These are phyloP conservation scores for Yponomeuta cagnagella DNA, from an alignment of 2,888 invertebrate genomes.

Conservation along the genomic window DNA sequence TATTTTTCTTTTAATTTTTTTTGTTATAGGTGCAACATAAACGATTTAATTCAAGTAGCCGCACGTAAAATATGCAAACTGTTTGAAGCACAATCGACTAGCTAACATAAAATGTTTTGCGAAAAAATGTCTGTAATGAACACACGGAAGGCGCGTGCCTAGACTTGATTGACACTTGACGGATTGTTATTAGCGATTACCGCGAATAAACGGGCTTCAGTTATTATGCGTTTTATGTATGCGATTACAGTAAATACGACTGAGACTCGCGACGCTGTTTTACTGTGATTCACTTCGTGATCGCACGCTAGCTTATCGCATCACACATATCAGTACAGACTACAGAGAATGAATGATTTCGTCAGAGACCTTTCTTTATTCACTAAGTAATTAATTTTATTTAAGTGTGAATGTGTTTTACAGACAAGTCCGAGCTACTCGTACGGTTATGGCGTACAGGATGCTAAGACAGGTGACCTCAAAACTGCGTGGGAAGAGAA, in stretches of 20 bases:
- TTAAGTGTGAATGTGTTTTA: slow-evolving; percentile 25
- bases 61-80: too few relatives aligned
- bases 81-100: too few relatives aligned
- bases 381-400: too few relatives aligned
- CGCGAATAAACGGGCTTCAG: not conserved
- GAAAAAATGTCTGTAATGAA: not conserved
- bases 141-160: slow-evolving; percentile 3
- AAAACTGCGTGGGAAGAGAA: slow-evolving; percentile 79
- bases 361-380: too few relatives aligned
- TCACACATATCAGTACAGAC: slow-evolving; percentile 41
- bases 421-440: slow-evolving; percentile 76
- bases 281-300: not conserved
- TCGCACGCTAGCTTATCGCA: slow-evolving; percentile 53
- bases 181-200: not conserved
- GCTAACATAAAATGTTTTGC: not conserved
- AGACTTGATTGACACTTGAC: slow-evolving; percentile 28
- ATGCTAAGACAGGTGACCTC: slow-evolving; percentile 75
- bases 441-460: slow-evolving; percentile 78
- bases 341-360: slow-evolving; percentile 7
- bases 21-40: too few relatives aligned
- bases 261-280: not conserved
- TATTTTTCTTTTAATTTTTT: too few relatives aligned
- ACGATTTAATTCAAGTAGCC: too few relatives aligned
- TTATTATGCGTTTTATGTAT: slow-evolving; percentile 2
- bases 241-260: not conserved